Evolutionary conservation across 2,888 invertebrate genomes (phyloP).

Genomic region (Sphinx pinastri): DNA sequence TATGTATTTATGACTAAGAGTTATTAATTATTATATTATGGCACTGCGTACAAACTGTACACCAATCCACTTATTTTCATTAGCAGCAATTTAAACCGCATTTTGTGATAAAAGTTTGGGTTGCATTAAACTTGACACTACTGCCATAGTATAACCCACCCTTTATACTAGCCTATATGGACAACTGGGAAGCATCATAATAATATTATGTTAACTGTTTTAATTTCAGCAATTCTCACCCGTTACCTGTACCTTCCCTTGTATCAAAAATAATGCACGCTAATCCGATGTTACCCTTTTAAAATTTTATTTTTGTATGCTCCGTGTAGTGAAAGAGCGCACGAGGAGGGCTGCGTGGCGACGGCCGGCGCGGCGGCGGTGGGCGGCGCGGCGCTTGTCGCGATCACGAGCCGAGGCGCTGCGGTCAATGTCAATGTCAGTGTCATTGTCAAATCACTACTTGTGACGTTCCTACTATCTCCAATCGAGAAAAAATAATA

Average conservation of each 20-base stretch:
- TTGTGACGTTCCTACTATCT: slow-evolving; percentile 29
- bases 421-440: slow-evolving; percentile 73
- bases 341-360: neutral
- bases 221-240: no score
- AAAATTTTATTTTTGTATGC: neutral
- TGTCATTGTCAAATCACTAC: slow-evolving; percentile 64
- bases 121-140: no score
- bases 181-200: no score
- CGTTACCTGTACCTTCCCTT: neutral
- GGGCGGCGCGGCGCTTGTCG: slow-evolving; percentile 12
- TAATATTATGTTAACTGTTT: no score
- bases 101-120: no score
- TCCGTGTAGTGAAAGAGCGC: neutral
- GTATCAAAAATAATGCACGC: neutral
- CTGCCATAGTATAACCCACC: no score
- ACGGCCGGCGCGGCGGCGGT: slow-evolving; percentile 22
- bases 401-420: slow-evolving; percentile 38
- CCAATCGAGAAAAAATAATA: neutral
- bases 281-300: neutral
- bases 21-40: no score
- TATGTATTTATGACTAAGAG: neutral
- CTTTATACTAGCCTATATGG: no score
- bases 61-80: no score
- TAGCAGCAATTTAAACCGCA: no score
- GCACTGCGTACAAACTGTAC: neutral